A percentile compares a stretch with the other conserved stretches of the same genome.
These are phyloP conservation scores for Drosophila incognita DNA, from an alignment of 2,888 invertebrate genomes.

Conservation along the genomic window DNA sequence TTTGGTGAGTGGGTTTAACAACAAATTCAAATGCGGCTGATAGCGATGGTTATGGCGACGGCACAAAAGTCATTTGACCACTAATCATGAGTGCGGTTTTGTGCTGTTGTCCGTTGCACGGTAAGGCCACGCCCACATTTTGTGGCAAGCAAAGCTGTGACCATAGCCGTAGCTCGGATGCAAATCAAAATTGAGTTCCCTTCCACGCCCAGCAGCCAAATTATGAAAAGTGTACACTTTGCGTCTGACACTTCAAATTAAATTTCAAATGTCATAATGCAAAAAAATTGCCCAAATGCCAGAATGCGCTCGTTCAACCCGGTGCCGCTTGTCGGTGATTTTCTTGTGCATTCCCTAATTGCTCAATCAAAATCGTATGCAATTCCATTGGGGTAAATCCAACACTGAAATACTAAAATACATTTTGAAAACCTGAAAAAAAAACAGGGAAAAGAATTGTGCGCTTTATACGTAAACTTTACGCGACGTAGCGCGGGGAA, in stretches of 20 bases:
- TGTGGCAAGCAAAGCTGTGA: constrained; percentile 15
- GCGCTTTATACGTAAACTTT: constrained; percentile 66
- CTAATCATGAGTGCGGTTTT: constrained; percentile 74
- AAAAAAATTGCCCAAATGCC: constrained; percentile 4
- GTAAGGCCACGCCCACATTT: constrained; percentile 28
- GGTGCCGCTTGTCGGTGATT: background rate
- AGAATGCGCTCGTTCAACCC: background rate
- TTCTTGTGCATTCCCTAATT: constrained; percentile 66
- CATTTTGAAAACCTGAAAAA: constrained; percentile 9
- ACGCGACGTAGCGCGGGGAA: constrained; percentile 29
- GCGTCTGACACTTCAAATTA: constrained; percentile 73
- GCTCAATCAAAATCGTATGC: constrained; percentile 79
- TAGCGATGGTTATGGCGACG: constrained; percentile 16
- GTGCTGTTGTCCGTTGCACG: constrained; percentile 45
- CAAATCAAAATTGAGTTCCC: constrained; percentile 46
- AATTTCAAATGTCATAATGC: constrained; percentile 63
- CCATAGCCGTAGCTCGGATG: constrained; percentile 17
- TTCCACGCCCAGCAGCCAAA: constrained; percentile 61
- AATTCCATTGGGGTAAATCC: constrained; percentile 73
- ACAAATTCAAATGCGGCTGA: constrained; percentile 21
- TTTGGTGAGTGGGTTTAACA: background rate
- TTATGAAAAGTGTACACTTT: constrained; percentile 75
- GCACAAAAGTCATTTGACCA: constrained; percentile 73
- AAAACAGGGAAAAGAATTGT: constrained; percentile 33
- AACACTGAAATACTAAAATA: constrained; percentile 49